Evolutionary conservation across 92 coral and sea anemone genomes (phyloP), one percentile per base, ranked within the genome.

Genomic region (Zoanthus sansibaricus): DNA sequence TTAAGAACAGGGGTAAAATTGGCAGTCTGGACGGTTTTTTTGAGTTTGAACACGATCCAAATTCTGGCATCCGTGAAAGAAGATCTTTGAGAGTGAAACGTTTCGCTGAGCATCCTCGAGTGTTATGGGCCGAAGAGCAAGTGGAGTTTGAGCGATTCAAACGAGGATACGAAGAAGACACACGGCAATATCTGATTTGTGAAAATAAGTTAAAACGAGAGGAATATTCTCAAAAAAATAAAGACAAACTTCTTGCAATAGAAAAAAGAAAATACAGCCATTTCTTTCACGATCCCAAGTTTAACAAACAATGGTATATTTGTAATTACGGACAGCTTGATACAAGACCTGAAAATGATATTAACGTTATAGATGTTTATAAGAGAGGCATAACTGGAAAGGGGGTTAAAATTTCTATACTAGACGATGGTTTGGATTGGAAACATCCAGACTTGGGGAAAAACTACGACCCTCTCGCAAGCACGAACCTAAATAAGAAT

Each of bases 371-470:
- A 1, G 92, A 93, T 20, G 98, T 96, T 14, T 96, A 97, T 93
- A 88, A 93, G 62, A 72, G 89, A n/a, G 98, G 98, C 0, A 84
- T 86, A 61, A 94, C 98, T 0, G 98, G 98, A 16, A 94, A 89
- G 20, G 98, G 98, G 33, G 87, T 92, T 47, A 95, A 77, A 78
- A 96, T 96, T 16, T 92, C 98, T 82, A 92, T 96, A 15, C 86
- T 96, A 13, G 98, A 96, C 85, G 98, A 96, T 75, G 98, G 98
- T 25, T 61, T 92, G 62, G 98, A 96, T 68, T 94, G 94, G 54
- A 91, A 95, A 1, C 98, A 96, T 37, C 94, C 95, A 4, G 98
- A 96, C 79, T 73, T 96, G 70, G 91, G 94, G 71, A 89, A 92
- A 82, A 96, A 96, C 89, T 96, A 94, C 84, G 98, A 96, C 84